These are phyloP conservation scores for Minunthozetes semirufus DNA, from an alignment of 2,888 invertebrate genomes.

Conservation along the genomic window DNA sequence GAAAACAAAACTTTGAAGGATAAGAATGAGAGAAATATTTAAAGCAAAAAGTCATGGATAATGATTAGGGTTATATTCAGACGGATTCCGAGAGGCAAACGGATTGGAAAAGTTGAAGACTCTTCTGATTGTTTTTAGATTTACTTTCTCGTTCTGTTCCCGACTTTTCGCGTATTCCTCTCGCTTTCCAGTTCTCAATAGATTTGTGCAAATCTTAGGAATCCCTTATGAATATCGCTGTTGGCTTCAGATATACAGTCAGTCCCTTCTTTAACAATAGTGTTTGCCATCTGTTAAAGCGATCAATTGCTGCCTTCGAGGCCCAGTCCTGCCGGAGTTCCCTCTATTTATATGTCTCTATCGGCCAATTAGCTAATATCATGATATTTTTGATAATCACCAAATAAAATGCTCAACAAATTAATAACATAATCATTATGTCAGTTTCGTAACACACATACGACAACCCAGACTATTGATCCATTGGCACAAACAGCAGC, in stretches of 20 bases:
- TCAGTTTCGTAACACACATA: background rate
- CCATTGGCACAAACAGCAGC: background rate
- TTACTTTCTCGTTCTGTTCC: background rate
- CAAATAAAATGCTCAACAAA: background rate
- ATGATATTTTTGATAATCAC: background rate
- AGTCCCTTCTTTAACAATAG: no score
- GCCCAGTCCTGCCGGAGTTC: background rate
- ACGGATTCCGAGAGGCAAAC: no score
- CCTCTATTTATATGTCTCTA: background rate
- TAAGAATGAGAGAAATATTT: no score
- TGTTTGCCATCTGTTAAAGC: background rate
- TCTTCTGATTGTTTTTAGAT: no score
- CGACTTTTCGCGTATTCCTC: background rate
- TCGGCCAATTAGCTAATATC: background rate
- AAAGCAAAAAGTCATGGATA: no score
- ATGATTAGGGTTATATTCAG: no score
- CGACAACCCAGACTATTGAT: background rate
- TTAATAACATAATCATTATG: slow-evolving; percentile 3
- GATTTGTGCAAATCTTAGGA: background rate
- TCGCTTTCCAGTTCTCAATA: background rate
- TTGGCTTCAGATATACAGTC: background rate
- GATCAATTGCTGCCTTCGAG: background rate
- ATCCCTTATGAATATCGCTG: slow-evolving; percentile 11
- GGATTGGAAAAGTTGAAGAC: no score
- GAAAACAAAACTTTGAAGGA: no score